Evolutionary conservation across 2,888 invertebrate genomes (phyloP).

Genomic region (Callinectes sapidus): DNA sequence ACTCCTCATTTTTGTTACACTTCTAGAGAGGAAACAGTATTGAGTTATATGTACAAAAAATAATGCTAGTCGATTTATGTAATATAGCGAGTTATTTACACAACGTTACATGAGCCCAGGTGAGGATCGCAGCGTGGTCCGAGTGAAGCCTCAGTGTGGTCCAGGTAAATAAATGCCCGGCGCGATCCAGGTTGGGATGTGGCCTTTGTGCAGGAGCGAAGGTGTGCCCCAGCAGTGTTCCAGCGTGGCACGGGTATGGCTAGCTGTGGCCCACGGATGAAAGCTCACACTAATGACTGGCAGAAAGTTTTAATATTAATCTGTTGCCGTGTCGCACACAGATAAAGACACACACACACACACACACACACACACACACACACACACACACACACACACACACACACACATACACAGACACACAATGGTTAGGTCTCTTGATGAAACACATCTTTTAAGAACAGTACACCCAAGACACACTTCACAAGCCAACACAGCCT

Average conservation of each 20-base stretch:
- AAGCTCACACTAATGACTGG: not conserved
- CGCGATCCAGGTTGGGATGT: not conserved
- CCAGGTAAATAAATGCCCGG: not conserved
- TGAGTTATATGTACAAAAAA: slow-evolving; percentile 23
- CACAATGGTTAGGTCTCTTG: not conserved
- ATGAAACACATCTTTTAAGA: not conserved
- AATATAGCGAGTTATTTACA: slow-evolving; percentile 6
- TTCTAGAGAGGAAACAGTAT: slow-evolving; percentile 14
- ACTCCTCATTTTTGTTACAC: not conserved
- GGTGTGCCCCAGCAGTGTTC: not conserved
- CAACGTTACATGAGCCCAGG: not conserved
- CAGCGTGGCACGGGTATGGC: not conserved
- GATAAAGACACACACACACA: not conserved
- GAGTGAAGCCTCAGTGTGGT: not conserved
- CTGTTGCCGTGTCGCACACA: not conserved
- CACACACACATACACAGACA: not conserved
- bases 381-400: slow-evolving; percentile 26
- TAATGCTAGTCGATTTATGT: not conserved
- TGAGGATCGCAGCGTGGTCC: not conserved
- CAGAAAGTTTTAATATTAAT: not conserved
- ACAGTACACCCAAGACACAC: not conserved
- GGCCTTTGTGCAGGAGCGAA: not conserved
- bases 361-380: not conserved
- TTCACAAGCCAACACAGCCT: not conserved
- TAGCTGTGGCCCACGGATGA: not conserved